phyloP scores from a whole-genome alignment of 2,888 invertebrate species.

The Torymus aiolomorphi region DNA sequence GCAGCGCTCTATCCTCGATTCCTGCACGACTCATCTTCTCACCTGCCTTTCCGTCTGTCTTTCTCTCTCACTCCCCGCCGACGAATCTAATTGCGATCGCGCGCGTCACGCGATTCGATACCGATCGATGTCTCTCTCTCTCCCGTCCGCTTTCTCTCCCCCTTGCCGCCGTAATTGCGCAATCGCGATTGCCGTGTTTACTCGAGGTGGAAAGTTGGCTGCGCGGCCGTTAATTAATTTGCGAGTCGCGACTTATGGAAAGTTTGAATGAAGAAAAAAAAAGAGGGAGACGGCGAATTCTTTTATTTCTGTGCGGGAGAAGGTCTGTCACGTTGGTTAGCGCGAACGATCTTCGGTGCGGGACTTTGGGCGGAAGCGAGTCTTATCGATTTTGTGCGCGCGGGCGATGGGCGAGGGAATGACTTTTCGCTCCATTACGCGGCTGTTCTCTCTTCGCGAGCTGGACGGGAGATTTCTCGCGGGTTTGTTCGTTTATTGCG shows the following conservation, averaged over 20 bases:
- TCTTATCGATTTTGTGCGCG: conserved; percentile 29
- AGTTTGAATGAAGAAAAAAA: conserved; percentile 12
- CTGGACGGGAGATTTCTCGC: not conserved
- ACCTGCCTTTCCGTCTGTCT: conserved; percentile 3
- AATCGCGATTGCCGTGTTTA: conserved; percentile 42
- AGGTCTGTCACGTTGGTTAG: not conserved
- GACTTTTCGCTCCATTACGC: conserved; percentile 10
- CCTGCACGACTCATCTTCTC: conserved; percentile 34
- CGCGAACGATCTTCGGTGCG: not conserved
- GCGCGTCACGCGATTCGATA: conserved; percentile 41
- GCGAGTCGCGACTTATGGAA: conserved; percentile 1
- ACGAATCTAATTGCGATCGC: conserved; percentile 44
- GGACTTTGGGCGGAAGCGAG: not conserved
- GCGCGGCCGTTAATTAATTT: conserved; percentile 36
- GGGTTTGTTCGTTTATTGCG: not conserved
- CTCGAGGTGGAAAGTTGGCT: conserved; percentile 7
- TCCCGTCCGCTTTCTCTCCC: not conserved
- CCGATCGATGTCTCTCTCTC: conserved; percentile 44
- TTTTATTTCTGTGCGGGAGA: not conserved
- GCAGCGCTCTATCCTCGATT: conserved; percentile 26
- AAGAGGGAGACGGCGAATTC: not conserved
- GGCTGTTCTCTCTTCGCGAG: not conserved
- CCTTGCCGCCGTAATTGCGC: conserved; percentile 36
- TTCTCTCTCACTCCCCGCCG: not conserved
- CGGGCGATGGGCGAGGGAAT: not conserved